Base-by-base conservation (phyloP, 2,113 vertebrate species). In the Mirounga angustirostris region DNA sequence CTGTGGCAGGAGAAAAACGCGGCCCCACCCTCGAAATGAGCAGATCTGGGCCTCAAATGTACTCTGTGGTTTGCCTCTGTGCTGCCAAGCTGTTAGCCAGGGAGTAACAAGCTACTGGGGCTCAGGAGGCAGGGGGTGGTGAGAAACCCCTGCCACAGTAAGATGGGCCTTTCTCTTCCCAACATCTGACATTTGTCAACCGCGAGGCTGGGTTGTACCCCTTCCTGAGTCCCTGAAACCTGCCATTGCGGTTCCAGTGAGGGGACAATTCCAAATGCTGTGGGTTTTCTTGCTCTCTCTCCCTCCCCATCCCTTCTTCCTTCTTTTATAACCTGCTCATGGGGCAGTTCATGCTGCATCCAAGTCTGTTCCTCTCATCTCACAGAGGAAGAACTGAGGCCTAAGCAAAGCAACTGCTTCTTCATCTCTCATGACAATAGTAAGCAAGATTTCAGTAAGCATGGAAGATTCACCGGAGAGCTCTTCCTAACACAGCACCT, bases 11-110 rank as follows among this genome's bases (percentile, higher is more conserved):
- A 98, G 98, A 98, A 95, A 96, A 97, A 92, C 33, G 89, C 28
- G 0, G 96, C 97, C 97, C 95, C 98, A 98, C 98, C 98, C 98
- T 98, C 7, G 2, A 97, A 97, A 98, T 98, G 97, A 97, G 98
- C 95, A 76, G 82, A 96, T 96, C 88, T 82, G 97, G 95, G 97
- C 98, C 97, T 98, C 96, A 88, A 88, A 95, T 98, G 97, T 96
- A 85, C 97, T 97, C 97, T 98, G 98, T 93, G 98, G 98, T 98
- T 97, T 94, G 82, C 93, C 88, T 92, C 90, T 74, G 84, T 52
- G 95, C 96, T 97, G 97, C 97, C 95, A 92, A 91, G 91, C 96
- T 94, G 91, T 63, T 76, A 78, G 93, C 96, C 91, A 69, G 67
- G 95, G 86, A 95, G 91, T 67, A 80, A 96, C 74, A 30, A 94